Evolutionary conservation across 2,113 vertebrate genomes (phyloP), one percentile per base, ranked within the genome.

Genomic region (Brachyhypopomus gauderio): DNA sequence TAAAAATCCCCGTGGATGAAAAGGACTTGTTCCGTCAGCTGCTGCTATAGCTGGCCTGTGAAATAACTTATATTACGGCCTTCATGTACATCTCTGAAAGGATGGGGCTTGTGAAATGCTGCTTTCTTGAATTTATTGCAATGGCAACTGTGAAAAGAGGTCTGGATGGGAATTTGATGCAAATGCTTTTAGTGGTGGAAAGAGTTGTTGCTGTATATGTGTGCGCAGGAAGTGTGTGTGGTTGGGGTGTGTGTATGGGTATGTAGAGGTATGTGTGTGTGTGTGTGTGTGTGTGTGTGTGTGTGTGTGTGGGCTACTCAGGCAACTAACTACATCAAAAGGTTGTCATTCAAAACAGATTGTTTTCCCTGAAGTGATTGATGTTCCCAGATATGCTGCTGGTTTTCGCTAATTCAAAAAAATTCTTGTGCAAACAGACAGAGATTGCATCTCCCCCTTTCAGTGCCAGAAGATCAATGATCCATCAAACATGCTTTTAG

Each of bases 371-470:
- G 14, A 5, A 34, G 20, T 78, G 81, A 83, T 72, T 78, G 81
- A 83, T 78, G 81, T 60, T 38, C 73, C 76, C 30, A 27, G 70
- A 56, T 66, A 66, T 67, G 81, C 17, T 66, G 81, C 48, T 78
- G 30, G 76, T 78, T 75, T 83, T 79, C 55, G 41, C n/a, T 79
- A 77, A 83, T 83, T 83, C 76, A 69, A 55, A 69, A 75, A 9
- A 83, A 77, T 62, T 11, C 69, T 45, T 30, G 45, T 52, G 45
- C 45, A 52, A 52, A 52, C 11, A 12, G 45, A 52, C 9, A 52
- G 30, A 78, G 45, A 73, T 72, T 64, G 60, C 45, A 27, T 64
- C 60, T 67, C 16, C 73, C 25, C 56, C 11, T 38, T 79, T 83
- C 36, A 30, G n/a, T 38, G 34, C 5, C 52, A 20, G 25, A 48